Percentiles rank a stretch among this genome's conserved stretches.
Evolutionary conservation across 2,888 invertebrate species (phyloP).

Genomic region (Eristalinus aeneus): DNA sequence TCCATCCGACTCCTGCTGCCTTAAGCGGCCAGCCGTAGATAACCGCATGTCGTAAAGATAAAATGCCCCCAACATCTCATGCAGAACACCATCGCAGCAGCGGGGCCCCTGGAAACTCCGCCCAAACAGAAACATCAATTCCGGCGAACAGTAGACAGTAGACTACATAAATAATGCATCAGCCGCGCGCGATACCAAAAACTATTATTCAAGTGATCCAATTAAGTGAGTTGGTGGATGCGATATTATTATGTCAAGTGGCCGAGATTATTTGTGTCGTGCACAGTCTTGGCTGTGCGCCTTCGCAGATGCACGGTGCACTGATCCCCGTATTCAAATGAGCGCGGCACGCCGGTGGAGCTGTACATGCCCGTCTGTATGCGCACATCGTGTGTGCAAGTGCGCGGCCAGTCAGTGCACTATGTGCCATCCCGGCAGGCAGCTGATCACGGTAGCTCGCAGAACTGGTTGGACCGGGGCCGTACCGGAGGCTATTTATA

Average conservation of each 20-base stretch:
- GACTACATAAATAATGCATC: constrained; percentile 66
- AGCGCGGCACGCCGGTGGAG: constrained; percentile 2
- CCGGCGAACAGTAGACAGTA: constrained; percentile 57
- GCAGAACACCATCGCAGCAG: constrained; percentile 22
- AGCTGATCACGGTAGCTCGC: constrained; percentile 51
- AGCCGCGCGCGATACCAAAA: constrained; percentile 61
- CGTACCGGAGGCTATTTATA: constrained; percentile 50
- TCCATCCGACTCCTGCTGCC: constrained; percentile 8
- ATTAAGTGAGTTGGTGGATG: constrained; percentile 68
- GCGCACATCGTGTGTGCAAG: not conserved
- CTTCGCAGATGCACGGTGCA: constrained; percentile 4
- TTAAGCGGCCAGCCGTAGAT: constrained; percentile 33
- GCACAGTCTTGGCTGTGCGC: constrained; percentile 37
- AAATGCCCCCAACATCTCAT: constrained; percentile 32
- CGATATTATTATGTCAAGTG: constrained; percentile 71
- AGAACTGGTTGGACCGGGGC: constrained; percentile 28
- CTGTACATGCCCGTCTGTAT: not conserved
- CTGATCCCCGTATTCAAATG: constrained; percentile 60
- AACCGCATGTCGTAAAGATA: constrained; percentile 53
- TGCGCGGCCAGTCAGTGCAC: not conserved
- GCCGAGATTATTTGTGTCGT: constrained; percentile 68
- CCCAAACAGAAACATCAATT: constrained; percentile 27
- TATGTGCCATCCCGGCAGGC: constrained; percentile 37
- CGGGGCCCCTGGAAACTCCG: constrained; percentile 23
- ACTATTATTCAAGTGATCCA: constrained; percentile 70